Evolutionary conservation across 2,888 invertebrate species (phyloP).

Genomic region (Trissoscelio sp.): DNA sequence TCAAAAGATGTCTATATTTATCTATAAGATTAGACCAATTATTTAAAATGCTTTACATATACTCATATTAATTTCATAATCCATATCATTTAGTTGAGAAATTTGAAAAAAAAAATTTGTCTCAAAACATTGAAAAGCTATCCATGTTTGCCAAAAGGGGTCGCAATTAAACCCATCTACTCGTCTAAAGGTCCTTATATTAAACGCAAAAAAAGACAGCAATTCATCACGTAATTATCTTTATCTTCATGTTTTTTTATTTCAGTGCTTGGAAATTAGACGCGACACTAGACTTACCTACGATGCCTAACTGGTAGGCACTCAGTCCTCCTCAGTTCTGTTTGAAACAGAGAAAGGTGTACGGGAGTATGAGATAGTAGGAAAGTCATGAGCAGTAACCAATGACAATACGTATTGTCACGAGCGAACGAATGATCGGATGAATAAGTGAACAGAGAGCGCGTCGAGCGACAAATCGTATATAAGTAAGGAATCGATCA

Average conservation of each 20-base stretch:
- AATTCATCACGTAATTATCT: conserved; percentile 32
- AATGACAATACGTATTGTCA: conserved; percentile 75
- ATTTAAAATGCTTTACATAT: background rate
- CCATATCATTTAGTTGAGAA: too few species aligned
- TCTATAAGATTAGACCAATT: background rate
- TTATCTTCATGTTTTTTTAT: conserved; percentile 42
- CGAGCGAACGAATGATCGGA: conserved; percentile 73
- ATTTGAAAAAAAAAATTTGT: too few species aligned
- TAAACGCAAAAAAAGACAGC: conserved; percentile 17
- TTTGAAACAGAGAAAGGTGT: conserved; percentile 84
- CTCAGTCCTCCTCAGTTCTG: conserved; percentile 83
- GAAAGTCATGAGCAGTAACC: conserved; percentile 78
- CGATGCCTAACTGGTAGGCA: conserved; percentile 82
- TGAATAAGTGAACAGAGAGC: conserved; percentile 71
- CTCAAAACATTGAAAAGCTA: conserved; percentile 41
- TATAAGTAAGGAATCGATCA: conserved; percentile 54
- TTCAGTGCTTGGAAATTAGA: conserved; percentile 75
- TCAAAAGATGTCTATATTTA: background rate
- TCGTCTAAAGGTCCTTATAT: conserved; percentile 23
- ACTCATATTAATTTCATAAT: too few species aligned
- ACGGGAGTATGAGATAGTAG: conserved; percentile 81
- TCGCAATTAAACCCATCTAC: conserved; percentile 24
- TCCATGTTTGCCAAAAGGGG: conserved; percentile 16
- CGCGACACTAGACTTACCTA: conserved; percentile 82
- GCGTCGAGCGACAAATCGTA: conserved; percentile 59